Conservation (phyloP, 2,888 invertebrate genomes). For the Epinotia brunnichana region DNA sequence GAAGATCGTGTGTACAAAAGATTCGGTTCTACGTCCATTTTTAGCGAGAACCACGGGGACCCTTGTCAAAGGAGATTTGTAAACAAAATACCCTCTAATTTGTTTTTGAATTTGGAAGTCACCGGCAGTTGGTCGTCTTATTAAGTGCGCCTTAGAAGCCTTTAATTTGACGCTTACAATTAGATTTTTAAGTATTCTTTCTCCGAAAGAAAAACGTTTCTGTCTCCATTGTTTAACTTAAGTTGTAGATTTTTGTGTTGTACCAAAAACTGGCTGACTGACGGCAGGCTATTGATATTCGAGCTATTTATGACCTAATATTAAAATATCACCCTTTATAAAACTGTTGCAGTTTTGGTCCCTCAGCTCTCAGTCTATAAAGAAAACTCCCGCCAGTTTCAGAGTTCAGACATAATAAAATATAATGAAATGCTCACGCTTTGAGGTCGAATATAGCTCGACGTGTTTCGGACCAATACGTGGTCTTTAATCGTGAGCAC, state of each 20-base stretch:
- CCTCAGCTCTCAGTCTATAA: no score
- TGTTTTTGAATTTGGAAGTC: constrained; percentile 72
- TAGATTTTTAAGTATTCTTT: constrained; percentile 26
- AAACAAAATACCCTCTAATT: constrained; percentile 75
- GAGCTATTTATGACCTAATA: no score
- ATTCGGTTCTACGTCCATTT: constrained; percentile 37
- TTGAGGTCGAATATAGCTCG: no score
- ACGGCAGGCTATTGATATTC: no score
- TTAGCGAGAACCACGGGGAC: constrained; percentile 62
- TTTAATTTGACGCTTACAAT: constrained; percentile 41
- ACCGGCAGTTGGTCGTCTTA: constrained; percentile 49
- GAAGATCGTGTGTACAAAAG: constrained; percentile 45
- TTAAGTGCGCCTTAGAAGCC: constrained; percentile 40
- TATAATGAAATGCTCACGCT: no score
- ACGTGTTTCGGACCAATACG: no score
- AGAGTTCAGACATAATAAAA: no score
- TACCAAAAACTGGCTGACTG: no score
- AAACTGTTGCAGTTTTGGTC: no score
- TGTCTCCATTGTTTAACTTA: neutral
- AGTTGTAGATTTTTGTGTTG: neutral
- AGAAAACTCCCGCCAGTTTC: no score
- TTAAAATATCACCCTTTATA: no score
- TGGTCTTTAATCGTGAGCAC: no score
- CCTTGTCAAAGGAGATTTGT: constrained; percentile 77
- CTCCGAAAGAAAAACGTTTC: neutral